Evolutionary conservation across 2,888 invertebrate genomes (phyloP), one percentile per base, ranked within the genome.

Genomic region (Perdita meconis): DNA sequence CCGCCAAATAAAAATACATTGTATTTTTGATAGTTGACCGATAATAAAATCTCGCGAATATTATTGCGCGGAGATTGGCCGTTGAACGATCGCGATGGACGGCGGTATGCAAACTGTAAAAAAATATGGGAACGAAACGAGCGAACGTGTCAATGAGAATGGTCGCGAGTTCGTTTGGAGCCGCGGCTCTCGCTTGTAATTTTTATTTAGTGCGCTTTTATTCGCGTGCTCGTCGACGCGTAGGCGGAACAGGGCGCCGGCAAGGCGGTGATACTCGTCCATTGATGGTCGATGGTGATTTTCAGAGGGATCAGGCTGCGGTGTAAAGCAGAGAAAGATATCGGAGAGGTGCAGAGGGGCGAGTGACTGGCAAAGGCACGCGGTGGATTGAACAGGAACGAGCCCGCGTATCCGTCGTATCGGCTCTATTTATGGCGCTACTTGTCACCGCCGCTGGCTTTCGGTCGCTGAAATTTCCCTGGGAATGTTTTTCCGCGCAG

Each of bases 381-480:
- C 63, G 42, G n/a, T 51, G 69, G 66, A 78, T 79, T 76, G 76
- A 82, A 80, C 82, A 19, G 80, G 72, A 82, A 81, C 80, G 60
- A 84, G 19, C 6, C 86, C 81, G 84, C 82, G 85, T 86, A 87
- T 87, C 80, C 85, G 81, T 83, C 87, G 86, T 84, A 85, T 85
- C 80, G 82, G 80, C 84, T 83, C 87, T 88, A 88, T 88, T 88
- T 88, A 88, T 79, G 88, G 86, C 70, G 84, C 87, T 86, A 87
- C 88, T 88, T 88, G 88, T 88, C 89, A 88, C 85, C 86, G 84
- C 59, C 53, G 51, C 64, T 80, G 75, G 75, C 79, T 85, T 85
- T 76, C 47, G 75, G 77, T 67, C 71, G 83, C 75, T 66, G 79
- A 79, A 85, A 83, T 86, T 86, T 86, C 79, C 74, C 81, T 67